These are phyloP conservation scores for Tyria jacobaeae DNA, from an alignment of 2,888 invertebrate species.

Conservation along the genomic window DNA sequence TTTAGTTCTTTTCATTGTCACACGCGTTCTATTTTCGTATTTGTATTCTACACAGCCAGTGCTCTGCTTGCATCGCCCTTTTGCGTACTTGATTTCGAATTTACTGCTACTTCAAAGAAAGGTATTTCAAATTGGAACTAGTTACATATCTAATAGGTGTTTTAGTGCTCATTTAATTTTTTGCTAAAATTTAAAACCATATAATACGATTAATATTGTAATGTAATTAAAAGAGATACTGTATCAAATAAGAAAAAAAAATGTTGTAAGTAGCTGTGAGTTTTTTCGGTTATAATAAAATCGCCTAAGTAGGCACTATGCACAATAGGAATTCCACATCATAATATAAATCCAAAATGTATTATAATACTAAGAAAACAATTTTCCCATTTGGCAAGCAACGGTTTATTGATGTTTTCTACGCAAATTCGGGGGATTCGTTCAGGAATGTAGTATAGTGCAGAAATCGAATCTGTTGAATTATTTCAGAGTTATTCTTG, in stretches of 20 bases:
- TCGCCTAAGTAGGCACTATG: slow-evolving; percentile 1
- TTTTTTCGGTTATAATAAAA: not conserved
- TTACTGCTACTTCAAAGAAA: slow-evolving; percentile 28
- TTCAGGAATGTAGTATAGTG: slow-evolving; percentile 22
- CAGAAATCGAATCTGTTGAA: slow-evolving; percentile 24
- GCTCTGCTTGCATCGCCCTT: slow-evolving; percentile 43
- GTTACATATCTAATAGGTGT: not conserved
- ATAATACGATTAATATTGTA: too few relatives aligned
- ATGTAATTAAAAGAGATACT: too few relatives aligned
- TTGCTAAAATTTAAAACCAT: not conserved
- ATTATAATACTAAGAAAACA: slow-evolving; percentile 20
- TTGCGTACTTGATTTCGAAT: slow-evolving; percentile 32
- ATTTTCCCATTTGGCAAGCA: slow-evolving; percentile 17
- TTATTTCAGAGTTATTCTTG: slow-evolving; percentile 24
- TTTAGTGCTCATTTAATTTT: not conserved
- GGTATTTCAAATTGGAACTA: slow-evolving; percentile 26
- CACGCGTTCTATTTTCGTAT: slow-evolving; percentile 49
- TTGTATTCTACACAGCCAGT: slow-evolving; percentile 47
- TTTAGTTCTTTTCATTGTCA: slow-evolving; percentile 53
- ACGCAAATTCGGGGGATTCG: slow-evolving; percentile 19
- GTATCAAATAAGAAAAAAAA: too few relatives aligned
- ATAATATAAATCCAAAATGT: slow-evolving; percentile 4
- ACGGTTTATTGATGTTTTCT: slow-evolving; percentile 19
- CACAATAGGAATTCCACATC: slow-evolving; percentile 5
- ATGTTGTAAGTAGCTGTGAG: too few relatives aligned